Conservation (phyloP, 2,797 vertebrate genomes). For the Hydrophis major region DNA sequence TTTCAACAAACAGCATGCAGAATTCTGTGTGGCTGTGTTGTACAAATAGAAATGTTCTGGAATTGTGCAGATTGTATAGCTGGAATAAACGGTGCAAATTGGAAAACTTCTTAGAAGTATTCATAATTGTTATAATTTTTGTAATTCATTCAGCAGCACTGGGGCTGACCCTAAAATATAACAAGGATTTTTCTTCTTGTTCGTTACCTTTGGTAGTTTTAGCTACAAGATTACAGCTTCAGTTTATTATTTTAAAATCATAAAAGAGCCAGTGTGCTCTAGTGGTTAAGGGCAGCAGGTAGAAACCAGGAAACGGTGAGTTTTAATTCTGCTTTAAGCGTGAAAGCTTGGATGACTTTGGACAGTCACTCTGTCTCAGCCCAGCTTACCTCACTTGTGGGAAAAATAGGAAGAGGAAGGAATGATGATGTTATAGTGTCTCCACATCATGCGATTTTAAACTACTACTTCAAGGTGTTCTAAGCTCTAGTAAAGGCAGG, state of each 20-base stretch:
- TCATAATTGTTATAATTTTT: background rate
- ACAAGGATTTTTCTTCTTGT: background rate
- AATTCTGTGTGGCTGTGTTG: background rate
- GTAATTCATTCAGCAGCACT: background rate
- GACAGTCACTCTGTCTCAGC: background rate
- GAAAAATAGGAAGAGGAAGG: background rate
- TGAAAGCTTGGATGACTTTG: background rate
- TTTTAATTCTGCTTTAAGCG: background rate
- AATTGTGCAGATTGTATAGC: background rate
- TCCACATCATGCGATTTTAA: background rate
- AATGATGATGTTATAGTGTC: background rate
- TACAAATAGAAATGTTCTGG: background rate
- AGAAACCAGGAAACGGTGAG: background rate
- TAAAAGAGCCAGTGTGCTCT: background rate
- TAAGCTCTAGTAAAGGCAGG: background rate
- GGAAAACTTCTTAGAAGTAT: background rate
- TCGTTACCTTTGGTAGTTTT: background rate
- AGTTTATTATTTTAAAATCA: background rate
- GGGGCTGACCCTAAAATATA: background rate
- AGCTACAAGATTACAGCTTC: background rate
- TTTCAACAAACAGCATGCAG: slow-evolving; percentile 1
- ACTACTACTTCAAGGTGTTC: background rate
- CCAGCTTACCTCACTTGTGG: background rate
- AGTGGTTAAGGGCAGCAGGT: background rate
- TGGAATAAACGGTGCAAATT: background rate